phyloP scores from a whole-genome alignment of 2,113 vertebrate species.

The Psophia crepitans region DNA sequence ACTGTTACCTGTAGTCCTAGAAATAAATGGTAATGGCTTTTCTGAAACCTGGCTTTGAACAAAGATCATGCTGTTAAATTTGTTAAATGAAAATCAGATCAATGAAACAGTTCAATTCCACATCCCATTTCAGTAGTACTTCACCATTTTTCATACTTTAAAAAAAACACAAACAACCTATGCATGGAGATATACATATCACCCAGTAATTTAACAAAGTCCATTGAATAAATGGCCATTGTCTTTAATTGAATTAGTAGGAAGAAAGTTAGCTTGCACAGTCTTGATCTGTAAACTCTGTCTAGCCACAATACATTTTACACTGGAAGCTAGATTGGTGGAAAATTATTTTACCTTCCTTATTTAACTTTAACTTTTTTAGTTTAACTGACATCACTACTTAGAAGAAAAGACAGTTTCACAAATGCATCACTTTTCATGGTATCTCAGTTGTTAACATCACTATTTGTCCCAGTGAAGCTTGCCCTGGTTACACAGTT shows the following conservation, averaged over 20 bases:
- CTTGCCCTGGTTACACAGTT: neutral
- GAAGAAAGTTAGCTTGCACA: neutral
- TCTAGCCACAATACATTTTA: neutral
- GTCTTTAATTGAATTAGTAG: neutral
- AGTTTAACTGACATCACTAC: neutral
- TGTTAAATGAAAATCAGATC: neutral
- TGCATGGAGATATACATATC: neutral
- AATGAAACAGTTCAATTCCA: neutral
- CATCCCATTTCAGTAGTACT: neutral
- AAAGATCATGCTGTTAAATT: neutral
- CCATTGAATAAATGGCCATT: neutral
- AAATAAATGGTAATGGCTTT: neutral
- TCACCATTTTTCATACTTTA: neutral
- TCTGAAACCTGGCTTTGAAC: neutral
- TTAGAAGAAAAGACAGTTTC: neutral
- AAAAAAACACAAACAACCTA: neutral
- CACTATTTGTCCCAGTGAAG: neutral
- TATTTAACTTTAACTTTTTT: neutral
- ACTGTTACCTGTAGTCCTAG: neutral
- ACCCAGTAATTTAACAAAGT: neutral
- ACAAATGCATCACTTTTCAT: neutral
- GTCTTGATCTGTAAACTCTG: neutral
- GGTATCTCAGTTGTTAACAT: neutral
- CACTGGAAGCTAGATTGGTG: neutral
- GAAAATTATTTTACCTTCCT: neutral